Evolutionary conservation across 2,113 vertebrate species (phyloP), one percentile per base, ranked within the genome.

Genomic region (Lichenostomus cassidix): DNA sequence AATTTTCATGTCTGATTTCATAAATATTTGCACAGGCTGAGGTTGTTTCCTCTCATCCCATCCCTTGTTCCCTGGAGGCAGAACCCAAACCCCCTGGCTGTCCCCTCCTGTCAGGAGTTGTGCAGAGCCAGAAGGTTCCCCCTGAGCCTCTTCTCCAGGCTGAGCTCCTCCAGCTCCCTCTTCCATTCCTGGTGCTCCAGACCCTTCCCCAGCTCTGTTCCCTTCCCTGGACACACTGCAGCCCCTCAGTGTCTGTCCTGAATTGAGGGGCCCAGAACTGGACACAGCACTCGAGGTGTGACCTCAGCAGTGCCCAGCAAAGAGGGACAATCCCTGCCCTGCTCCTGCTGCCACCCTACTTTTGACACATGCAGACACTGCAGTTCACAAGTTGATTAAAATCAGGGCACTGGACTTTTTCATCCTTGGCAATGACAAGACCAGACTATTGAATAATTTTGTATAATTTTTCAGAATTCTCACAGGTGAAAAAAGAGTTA

Each of bases 81-180:
- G 25, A 42, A 1, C 10, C 12, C 0, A 0, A 37, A 1, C 3
- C 20, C 0, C 12, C 8, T 1, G 8, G 1, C 41, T 78, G n/a
- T 14, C 23, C 16, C 2, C 25, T 80, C 35, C 35, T 64, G 21
- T 35, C 21, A 58, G 35, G 58, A 73, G 35, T 12, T 64, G 76
- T 41, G 37, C 11, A 63, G 75, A 81, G 18, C 12, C 14, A 56
- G 0, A 73, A 37, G 31, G 27, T 27, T 2, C 35, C 31, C 0
- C 35, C 31, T 58, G 42, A 80, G 18, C 21, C 58, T 73, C 76
- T 73, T 28, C 37, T 52, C 44, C 86, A 50, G 59, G 27, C 17
- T 65, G 44, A 73, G 69, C 52, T 15, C 19, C 59, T 39, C 41
- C 62, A 75, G 53, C 39, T 82, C 60, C 23, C 20, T 59, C 52